These are phyloP conservation scores for Mantis religiosa DNA, from an alignment of 2,888 invertebrate genomes.

Conservation along the genomic window DNA sequence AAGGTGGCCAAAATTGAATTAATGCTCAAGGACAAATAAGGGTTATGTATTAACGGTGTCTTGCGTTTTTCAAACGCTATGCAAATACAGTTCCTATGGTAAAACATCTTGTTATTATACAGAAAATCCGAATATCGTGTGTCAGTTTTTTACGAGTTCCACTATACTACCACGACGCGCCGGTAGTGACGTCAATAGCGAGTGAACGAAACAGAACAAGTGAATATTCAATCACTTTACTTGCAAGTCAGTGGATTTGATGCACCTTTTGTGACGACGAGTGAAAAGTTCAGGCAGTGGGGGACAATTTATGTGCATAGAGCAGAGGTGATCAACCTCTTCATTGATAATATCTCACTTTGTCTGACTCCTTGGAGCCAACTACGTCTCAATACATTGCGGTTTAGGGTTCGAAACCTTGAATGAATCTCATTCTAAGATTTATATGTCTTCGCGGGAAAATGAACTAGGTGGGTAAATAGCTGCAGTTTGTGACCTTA, in stretches of 20 bases:
- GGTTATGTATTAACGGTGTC: no score
- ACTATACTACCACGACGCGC: not conserved
- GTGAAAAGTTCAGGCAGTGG: not conserved
- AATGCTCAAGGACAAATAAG: no score
- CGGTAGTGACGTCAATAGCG: not conserved
- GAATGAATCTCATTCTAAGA: no score
- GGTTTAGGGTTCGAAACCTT: no score
- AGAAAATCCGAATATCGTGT: not conserved
- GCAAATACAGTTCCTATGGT: no score
- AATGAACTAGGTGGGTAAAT: no score
- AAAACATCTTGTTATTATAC: no score
- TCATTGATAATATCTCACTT: not conserved
- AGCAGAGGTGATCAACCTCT: not conserved
- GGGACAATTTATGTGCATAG: not conserved
- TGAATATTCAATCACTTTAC: not conserved
- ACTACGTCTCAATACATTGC: not conserved
- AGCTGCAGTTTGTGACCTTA: no score
- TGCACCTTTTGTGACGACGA: not conserved
- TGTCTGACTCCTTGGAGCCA: not conserved
- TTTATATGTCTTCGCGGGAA: no score
- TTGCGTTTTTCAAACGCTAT: no score
- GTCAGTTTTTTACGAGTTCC: not conserved
- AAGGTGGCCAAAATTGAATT: no score
- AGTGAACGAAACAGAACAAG: not conserved
- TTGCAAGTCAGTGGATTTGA: not conserved